Evolutionary conservation across 1,140 invertebrate genomes (phyloP), one percentile per base, ranked within the genome.

Genomic region (Bombus terrestris): DNA sequence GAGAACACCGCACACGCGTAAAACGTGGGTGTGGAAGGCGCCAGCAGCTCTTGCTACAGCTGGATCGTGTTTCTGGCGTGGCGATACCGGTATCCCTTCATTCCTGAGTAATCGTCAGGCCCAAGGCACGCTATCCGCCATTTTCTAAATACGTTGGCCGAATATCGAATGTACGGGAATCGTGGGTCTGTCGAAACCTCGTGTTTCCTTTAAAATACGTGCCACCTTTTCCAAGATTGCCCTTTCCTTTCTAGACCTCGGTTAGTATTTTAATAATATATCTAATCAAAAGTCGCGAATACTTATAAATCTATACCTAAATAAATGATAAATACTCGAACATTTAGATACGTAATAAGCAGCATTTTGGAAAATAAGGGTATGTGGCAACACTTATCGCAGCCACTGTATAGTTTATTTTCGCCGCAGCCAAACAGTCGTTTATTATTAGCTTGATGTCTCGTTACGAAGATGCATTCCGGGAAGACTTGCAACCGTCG

Each of bases 11-110:
- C 28, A 43, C 53, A 75, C 76, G 68, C 87, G 81, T 86, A 62
- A 59, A 71, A 88, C 79, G 86, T 91, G 91, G 83, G 91, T 91
- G 91, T 90, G 83, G 85, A 91, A 92, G 88, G 90, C 89, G 92
- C 93, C 90, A 93, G 92, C 89, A 86, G 85, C 64, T 62, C 88
- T 89, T 73, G 86, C 83, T 85, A 88, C 90, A 91, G 87, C 89
- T 85, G 86, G 90, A 89, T 88, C 90, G 90, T 88, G 90, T 91
- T 91, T 87, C 90, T 88, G 89, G 93, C 92, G 91, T 91, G 92
- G 92, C 93, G 92, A 94, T 94, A 95, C 94, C 93, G 94, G 94
- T 94, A 94, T 94, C 93, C 93, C 94, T 92, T 95, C 94, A 95
- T 95, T 95, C 94, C 94, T 94, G 89, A 92, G 93, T 95, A 95